These are phyloP conservation scores for Heliconius aoede DNA, from an alignment of 2,888 invertebrate genomes.

Conservation along the genomic window DNA sequence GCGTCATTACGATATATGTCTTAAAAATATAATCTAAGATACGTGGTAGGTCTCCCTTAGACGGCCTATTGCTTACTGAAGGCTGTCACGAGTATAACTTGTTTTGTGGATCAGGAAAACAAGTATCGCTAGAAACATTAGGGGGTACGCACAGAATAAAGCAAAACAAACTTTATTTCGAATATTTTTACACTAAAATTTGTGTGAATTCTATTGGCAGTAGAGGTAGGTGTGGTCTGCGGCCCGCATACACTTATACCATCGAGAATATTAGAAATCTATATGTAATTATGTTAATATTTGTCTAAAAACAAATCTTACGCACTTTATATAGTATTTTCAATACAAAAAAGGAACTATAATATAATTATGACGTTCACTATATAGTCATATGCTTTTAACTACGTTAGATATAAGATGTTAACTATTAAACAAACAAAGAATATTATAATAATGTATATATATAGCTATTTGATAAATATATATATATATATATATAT, in stretches of 20 bases:
- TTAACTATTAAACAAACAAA: too few relatives aligned
- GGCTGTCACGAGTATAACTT: slow-evolving; percentile 45
- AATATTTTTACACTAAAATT: slow-evolving; percentile 32
- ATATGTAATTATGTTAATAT: neutral
- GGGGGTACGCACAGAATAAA: slow-evolving; percentile 21
- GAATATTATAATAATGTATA: neutral
- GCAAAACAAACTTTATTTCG: slow-evolving; percentile 56
- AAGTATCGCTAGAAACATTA: slow-evolving; percentile 53
- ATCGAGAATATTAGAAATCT: slow-evolving; percentile 20
- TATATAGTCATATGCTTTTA: neutral
- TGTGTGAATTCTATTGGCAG: slow-evolving; percentile 42
- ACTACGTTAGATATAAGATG: neutral
- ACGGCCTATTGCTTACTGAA: slow-evolving; percentile 61
- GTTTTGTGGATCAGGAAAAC: slow-evolving; percentile 60
- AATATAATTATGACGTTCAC: neutral
- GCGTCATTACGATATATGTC: slow-evolving; percentile 53
- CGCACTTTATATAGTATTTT: neutral
- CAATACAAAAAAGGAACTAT: neutral
- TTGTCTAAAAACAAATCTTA: neutral
- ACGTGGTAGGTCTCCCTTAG: slow-evolving; percentile 65
- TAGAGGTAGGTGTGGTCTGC: slow-evolving; percentile 62
- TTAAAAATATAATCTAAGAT: slow-evolving; percentile 23
- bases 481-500: neutral
- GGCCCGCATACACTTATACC: neutral
- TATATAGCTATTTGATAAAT: neutral